Conservation (phyloP, 1,140 invertebrate genomes). For the Listronotus bonariensis region DNA sequence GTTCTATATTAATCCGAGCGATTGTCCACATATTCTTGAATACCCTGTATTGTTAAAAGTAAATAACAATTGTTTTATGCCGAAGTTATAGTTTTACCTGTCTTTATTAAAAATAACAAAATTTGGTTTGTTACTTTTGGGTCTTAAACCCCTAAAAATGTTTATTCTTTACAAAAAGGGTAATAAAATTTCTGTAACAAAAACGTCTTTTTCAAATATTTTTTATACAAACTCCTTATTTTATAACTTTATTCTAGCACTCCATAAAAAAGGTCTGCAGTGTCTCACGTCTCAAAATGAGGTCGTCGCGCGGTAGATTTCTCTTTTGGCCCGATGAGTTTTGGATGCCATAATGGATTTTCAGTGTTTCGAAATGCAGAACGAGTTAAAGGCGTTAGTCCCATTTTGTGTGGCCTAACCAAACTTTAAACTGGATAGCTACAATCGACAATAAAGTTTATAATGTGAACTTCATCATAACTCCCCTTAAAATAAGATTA, state of each 20-base stretch:
- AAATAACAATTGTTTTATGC: no score
- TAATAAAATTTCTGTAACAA: neutral
- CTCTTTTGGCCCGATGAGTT: slow-evolving; percentile 28
- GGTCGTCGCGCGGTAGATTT: slow-evolving; percentile 19
- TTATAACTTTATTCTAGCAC: slow-evolving; percentile 15
- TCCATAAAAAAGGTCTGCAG: slow-evolving; percentile 18
- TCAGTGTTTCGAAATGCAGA: slow-evolving; percentile 28
- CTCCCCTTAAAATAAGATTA: slow-evolving; percentile 2
- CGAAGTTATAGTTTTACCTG: no score
- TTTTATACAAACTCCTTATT: slow-evolving; percentile 11
- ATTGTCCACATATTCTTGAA: no score
- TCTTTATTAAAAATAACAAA: no score
- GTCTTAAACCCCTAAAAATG: no score
- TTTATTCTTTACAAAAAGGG: no score
- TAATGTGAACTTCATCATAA: slow-evolving; percentile 20
- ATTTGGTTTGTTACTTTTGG: no score
- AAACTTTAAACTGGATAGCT: slow-evolving; percentile 24
- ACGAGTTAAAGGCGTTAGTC: slow-evolving; percentile 29
- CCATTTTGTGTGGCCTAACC: slow-evolving; percentile 32
- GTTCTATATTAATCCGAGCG: no score
- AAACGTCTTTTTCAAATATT: neutral
- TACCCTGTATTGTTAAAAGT: no score
- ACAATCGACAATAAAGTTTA: slow-evolving; percentile 28
- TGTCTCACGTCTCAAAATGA: slow-evolving; percentile 23
- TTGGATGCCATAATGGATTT: slow-evolving; percentile 33